These are phyloP conservation scores for Semotilus atromaculatus DNA, from an alignment of 2,797 vertebrate genomes.

Conservation along the genomic window DNA sequence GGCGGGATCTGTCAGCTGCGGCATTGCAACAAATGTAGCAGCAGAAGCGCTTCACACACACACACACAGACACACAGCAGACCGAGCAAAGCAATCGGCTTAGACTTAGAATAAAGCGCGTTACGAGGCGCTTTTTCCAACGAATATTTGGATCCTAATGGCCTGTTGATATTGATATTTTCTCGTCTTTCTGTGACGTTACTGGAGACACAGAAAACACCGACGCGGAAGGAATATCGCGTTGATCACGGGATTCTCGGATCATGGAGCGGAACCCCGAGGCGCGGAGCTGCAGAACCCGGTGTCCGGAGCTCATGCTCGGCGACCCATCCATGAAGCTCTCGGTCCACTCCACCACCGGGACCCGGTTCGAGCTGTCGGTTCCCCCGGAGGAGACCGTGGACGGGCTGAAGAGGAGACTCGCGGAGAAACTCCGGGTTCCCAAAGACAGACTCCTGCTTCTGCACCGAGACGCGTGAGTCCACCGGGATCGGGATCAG, in stretches of 20 bases:
- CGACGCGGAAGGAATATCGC: not conserved
- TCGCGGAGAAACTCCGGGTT: constrained; percentile 87
- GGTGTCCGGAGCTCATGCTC: constrained; percentile 68
- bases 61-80: not conserved
- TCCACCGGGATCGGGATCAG: constrained; percentile 24
- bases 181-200: not conserved
- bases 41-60: not conserved
- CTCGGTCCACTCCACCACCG: constrained; percentile 86
- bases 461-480: constrained; percentile 90
- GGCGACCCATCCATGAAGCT: constrained; percentile 80
- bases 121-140: not conserved
- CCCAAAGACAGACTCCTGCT: constrained; percentile 87
- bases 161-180: not conserved
- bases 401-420: constrained; percentile 84
- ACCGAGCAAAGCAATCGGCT: not conserved
- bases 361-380: constrained; percentile 86
- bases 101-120: not conserved
- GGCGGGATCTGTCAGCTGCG: constrained; percentile 61
- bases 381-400: constrained; percentile 88
- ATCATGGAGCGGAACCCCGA: constrained; percentile 83
- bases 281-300: constrained; percentile 77
- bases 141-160: not conserved
- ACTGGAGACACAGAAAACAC: not conserved
- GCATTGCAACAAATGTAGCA: constrained; percentile 36
- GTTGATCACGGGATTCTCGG: constrained; percentile 56